Evolutionary conservation across 2,888 invertebrate species (phyloP), one percentile per base, ranked within the genome.

Genomic region (Erpobdella octoculata): DNA sequence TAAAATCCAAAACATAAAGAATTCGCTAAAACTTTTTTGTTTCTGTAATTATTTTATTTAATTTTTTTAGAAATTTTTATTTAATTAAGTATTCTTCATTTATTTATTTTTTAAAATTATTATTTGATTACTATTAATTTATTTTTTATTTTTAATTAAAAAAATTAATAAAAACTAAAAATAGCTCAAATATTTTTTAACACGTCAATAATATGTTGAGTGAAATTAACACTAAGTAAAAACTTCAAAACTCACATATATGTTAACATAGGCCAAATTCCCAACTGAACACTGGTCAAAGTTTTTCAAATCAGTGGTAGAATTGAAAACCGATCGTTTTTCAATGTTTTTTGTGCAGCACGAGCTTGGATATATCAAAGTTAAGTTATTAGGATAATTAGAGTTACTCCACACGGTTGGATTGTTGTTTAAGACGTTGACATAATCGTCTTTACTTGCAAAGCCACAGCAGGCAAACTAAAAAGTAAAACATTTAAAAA

Each of bases 391-490:
- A 5, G 46, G 5, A 46, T 46, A 65, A 21, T 35, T 4, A 8
- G 33, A 21, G 25, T 36, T n/a, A 18, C 37, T 38, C 5, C 25
- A n/a, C 5, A 25, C 65, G 25, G 18, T 65, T 25, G n/a, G 35
- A 0, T 1, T n/a, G 15, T 5, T 36, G 15, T 5, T 18, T 1
- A 37, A 25, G 4, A n/a, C 3, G n/a, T 25, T 37, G 9, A 1
- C 3, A 38, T 36, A 65, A 36, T 65, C 65, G 1, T 33, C 36
- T 35, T 9, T 18, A 18, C 25, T 18, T 15, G 36, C n/a, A 33
- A 33, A 35, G 15, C 65, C 65, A 15, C 65, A 65, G n/a, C 65
- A 65, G 5, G 33, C 65, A 36, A 65, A 65, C 65, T 65, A 18
- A 25, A 53, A 53, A 53, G 28, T 18, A 12, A 53, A 41, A 41